Evolutionary conservation across 2,797 vertebrate species (phyloP).

Genomic region (Ctenochaetus hawaiiensis): DNA sequence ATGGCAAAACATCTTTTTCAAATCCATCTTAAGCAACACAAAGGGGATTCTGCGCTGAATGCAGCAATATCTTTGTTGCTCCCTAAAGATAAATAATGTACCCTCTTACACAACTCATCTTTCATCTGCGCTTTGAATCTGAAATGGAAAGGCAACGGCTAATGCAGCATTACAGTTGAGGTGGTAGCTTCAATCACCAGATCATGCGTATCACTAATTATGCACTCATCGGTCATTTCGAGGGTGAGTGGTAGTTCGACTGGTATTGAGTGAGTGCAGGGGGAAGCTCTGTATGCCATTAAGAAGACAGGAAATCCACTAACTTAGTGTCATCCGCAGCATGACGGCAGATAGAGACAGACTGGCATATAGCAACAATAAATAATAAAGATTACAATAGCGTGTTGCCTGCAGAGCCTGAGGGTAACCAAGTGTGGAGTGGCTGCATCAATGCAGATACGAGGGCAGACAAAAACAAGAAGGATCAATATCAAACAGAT

Average conservation of each 20-base stretch:
- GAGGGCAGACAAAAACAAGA: slow-evolving; percentile 36
- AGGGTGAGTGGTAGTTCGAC: slow-evolving; percentile 67
- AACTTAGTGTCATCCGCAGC: slow-evolving; percentile 53
- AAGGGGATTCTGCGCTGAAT: slow-evolving; percentile 65
- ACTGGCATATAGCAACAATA: neutral
- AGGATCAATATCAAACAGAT: slow-evolving; percentile 21
- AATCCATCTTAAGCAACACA: slow-evolving; percentile 73
- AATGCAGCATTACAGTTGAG: slow-evolving; percentile 34
- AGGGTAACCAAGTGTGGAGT: slow-evolving; percentile 47
- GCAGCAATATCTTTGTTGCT: slow-evolving; percentile 60
- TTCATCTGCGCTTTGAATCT: slow-evolving; percentile 58
- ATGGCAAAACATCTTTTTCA: slow-evolving; percentile 66
- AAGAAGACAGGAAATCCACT: slow-evolving; percentile 58
- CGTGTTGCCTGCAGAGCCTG: slow-evolving; percentile 45
- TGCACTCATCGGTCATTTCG: slow-evolving; percentile 67
- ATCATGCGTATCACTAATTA: slow-evolving; percentile 67
- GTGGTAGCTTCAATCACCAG: slow-evolving; percentile 63
- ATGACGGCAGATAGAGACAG: slow-evolving; percentile 26
- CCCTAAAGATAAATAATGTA: slow-evolving; percentile 74
- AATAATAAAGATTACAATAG: slow-evolving; percentile 24
- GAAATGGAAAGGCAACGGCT: slow-evolving; percentile 38
- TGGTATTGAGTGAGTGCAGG: slow-evolving; percentile 66
- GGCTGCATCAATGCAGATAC: slow-evolving; percentile 67
- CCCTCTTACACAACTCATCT: slow-evolving; percentile 62
- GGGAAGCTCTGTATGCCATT: slow-evolving; percentile 58